Evolutionary conservation across 2,113 vertebrate genomes (phyloP).

Genomic region (Puntigrus tetrazona): DNA sequence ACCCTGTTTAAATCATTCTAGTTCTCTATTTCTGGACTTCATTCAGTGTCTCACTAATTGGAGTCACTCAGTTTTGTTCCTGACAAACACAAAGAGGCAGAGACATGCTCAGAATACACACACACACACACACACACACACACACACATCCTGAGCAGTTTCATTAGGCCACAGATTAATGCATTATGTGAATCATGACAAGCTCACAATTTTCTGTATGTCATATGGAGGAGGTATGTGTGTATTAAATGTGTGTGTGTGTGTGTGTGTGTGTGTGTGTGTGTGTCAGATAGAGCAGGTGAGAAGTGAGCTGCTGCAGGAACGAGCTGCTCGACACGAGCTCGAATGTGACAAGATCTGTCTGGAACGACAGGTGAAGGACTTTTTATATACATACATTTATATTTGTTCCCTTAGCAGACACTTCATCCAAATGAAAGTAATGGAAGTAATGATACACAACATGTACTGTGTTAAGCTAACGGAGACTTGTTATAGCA

Average conservation of each 20-base stretch:
- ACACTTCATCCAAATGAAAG: too few relatives aligned
- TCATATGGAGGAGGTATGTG: background rate
- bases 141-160: too few relatives aligned
- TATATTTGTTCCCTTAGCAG: too few relatives aligned
- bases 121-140: background rate
- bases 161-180: too few relatives aligned
- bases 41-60: background rate
- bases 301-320: conserved; percentile 87
- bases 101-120: background rate
- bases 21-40: background rate
- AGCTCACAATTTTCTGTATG: too few relatives aligned
- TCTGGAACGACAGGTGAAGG: conserved; percentile 89
- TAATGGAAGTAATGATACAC: too few relatives aligned
- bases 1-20: background rate
- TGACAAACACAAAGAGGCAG: background rate
- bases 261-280: conserved; percentile 38
- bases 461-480: too few relatives aligned
- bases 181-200: too few relatives aligned
- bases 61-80: background rate
- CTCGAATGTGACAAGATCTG: conserved; percentile 94
- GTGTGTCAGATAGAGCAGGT: conserved; percentile 86
- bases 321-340: conserved; percentile 85
- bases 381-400: too few relatives aligned
- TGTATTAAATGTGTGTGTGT: too few relatives aligned
- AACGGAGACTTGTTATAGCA: too few relatives aligned